Evolutionary conservation across 2,113 vertebrate genomes (phyloP).

Genomic region (Argyrosomus japonicus): DNA sequence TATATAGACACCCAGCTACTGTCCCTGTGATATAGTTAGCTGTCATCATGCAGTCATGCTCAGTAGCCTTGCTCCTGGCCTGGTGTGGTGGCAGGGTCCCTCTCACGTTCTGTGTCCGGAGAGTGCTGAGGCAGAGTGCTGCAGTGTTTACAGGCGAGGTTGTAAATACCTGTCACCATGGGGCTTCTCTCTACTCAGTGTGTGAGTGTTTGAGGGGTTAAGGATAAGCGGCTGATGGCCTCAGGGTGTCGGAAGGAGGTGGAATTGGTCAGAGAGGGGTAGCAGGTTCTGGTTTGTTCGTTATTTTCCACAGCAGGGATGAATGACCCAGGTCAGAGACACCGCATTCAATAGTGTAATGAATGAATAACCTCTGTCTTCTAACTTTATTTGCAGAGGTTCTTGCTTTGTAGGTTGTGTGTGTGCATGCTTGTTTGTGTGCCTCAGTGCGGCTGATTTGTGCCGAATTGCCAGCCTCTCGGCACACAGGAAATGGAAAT

Average conservation of each 20-base stretch:
- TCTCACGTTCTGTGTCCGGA: conserved; percentile 23
- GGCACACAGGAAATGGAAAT: conserved; percentile 77
- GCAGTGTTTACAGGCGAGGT: conserved; percentile 47
- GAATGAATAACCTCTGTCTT: conserved; percentile 52
- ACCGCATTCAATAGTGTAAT: conserved; percentile 45
- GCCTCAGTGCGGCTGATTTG: conserved; percentile 53
- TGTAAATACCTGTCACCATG: conserved; percentile 58
- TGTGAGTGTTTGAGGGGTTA: conserved; percentile 50
- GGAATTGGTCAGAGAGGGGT: conserved; percentile 15
- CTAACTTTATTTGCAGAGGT: conserved; percentile 32
- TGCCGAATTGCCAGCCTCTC: conserved; percentile 62
- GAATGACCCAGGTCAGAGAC: conserved; percentile 28
- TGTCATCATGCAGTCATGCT: conserved; percentile 18
- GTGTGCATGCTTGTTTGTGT: conserved; percentile 55
- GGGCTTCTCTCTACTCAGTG: conserved; percentile 4
- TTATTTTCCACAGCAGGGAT: conserved; percentile 20
- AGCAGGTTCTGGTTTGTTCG: conserved; percentile 26
- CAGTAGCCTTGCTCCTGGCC: conserved; percentile 4
- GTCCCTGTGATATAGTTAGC: conserved; percentile 10
- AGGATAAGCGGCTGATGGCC: conserved; percentile 51
- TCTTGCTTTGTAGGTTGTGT: conserved; percentile 24
- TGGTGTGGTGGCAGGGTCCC: conserved; percentile 12
- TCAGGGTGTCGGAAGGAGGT: conserved; percentile 40
- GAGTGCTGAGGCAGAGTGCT: conserved; percentile 16
- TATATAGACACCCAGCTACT: conserved; percentile 16